Evolutionary conservation across 2,888 invertebrate species (phyloP), one percentile per base, ranked within the genome.

Genomic region (Calameuta filiformis): DNA sequence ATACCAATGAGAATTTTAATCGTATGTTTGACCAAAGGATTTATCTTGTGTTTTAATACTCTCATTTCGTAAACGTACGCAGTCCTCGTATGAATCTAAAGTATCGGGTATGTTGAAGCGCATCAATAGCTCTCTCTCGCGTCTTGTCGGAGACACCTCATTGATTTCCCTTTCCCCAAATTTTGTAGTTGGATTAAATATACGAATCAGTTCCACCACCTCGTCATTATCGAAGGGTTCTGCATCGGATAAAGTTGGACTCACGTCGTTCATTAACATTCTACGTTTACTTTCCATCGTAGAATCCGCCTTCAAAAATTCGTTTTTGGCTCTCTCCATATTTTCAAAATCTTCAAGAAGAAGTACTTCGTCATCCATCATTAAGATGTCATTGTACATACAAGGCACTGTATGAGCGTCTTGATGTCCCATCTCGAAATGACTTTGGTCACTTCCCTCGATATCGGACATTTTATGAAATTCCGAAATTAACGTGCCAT

Each of bases 111-210:
- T 35, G 34, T 77, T 74, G 23, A 40, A 69, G 23, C 77, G 76
- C 15, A 82, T 79, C 68, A 56, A 56, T 56, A 56, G 56, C 23
- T 56, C 56, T 56, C 56, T 56, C 23, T 56, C 56, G 23, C 56
- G 56, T 56, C 56, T 56, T 23, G 56, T 85, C 1, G 87, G 83
- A 12, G 84, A 85, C 69, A 83, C 85, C n/a, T 84, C 84, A 77
- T 87, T 84, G 11, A 85, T 84, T n/a, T 77, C 77, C 34, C 30
- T 56, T 4, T 74, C 33, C 12, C 68, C 35, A 74, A 2, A 33
- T 34, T 33, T 74, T 4, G 23, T 23, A 31, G n/a, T n/a, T 34
- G 30, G 31, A 31, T 82, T 84, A 11, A 81, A 76, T 33, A 79
- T 80, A 76, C 81, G 78, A 40, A 80, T 40, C 9, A 75, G 79